Conservation (phyloP, 1,140 invertebrate genomes). For the Lepidurus packardi region DNA sequence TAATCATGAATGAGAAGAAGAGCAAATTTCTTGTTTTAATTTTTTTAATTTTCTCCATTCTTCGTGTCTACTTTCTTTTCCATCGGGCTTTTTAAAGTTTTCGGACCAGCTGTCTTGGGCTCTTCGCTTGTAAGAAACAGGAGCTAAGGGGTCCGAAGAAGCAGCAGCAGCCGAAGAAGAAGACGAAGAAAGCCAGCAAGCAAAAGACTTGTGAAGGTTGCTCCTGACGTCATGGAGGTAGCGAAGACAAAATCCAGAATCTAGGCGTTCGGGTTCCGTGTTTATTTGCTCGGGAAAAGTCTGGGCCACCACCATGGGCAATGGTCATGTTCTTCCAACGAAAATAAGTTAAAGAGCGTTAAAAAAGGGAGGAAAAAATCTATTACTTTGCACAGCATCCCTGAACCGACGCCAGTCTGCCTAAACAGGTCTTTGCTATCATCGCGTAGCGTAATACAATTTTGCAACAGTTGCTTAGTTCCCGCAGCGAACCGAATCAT, state of each 20-base stretch:
- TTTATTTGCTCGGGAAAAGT: slow-evolving; percentile 15
- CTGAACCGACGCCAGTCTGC: slow-evolving; percentile 9
- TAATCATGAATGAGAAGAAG: background rate
- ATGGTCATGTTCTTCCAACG: slow-evolving; percentile 18
- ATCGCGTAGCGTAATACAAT: slow-evolving; percentile 5
- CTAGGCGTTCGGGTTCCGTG: background rate
- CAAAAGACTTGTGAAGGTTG: slow-evolving; percentile 11
- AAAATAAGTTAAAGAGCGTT: slow-evolving; percentile 7
- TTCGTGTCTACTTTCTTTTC: background rate
- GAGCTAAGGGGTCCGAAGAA: background rate
- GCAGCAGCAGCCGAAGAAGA: background rate
- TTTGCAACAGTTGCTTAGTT: slow-evolving; percentile 22
- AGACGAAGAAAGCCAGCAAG: background rate
- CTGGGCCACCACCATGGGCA: slow-evolving; percentile 20
- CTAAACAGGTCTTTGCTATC: slow-evolving; percentile 11
- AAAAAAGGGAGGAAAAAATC: background rate
- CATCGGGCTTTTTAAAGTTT: background rate
- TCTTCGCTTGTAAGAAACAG: slow-evolving; percentile 2
- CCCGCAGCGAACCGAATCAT: background rate
- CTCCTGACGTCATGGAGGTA: slow-evolving; percentile 6
- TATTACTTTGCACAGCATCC: background rate
- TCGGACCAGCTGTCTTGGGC: background rate
- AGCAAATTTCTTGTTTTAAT: background rate
- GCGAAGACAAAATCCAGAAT: slow-evolving; percentile 21
- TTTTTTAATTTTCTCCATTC: background rate